Percentiles rank a stretch among this genome's conserved stretches.
Evolutionary conservation across 1,140 invertebrate species (phyloP).

Genomic region (Cotesia typhae): DNA sequence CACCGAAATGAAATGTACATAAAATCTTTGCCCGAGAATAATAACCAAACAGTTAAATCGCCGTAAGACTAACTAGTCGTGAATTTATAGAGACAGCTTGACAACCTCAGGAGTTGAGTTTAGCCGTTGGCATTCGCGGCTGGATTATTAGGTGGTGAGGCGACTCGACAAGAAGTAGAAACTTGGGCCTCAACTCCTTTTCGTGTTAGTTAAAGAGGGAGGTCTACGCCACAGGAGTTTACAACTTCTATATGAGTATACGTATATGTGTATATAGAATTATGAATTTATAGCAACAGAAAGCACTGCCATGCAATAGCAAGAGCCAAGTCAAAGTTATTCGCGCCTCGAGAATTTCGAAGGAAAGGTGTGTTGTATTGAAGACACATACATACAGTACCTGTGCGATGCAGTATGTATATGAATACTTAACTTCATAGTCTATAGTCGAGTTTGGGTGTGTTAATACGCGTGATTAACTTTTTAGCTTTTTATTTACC

Average conservation of each 20-base stretch:
- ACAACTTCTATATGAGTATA: conserved; percentile 60
- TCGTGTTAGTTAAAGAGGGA: conserved; percentile 29
- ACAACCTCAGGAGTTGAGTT: conserved; percentile 37
- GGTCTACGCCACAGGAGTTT: conserved; percentile 40
- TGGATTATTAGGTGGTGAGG: conserved; percentile 30
- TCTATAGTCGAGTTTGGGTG: no score
- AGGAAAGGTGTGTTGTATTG: background rate
- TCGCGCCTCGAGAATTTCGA: conserved; percentile 41
- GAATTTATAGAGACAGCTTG: conserved; percentile 59
- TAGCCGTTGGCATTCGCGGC: conserved; percentile 38
- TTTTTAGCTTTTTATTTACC: no score
- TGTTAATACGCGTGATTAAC: no score
- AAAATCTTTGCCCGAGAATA: no score
- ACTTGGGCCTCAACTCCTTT: conserved; percentile 7
- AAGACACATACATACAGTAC: background rate
- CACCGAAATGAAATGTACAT: no score
- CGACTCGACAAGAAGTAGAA: conserved; percentile 24
- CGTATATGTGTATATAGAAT: conserved; percentile 64
- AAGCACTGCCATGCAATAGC: conserved; percentile 46
- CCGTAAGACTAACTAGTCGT: conserved; percentile 56
- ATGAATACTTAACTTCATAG: background rate
- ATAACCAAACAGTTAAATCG: background rate
- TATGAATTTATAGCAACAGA: conserved; percentile 65
- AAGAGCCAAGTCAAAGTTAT: conserved; percentile 53
- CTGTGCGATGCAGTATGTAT: background rate